Evolutionary conservation across 1,140 invertebrate genomes (phyloP).

Genomic region (Lanistes nyassanus): DNA sequence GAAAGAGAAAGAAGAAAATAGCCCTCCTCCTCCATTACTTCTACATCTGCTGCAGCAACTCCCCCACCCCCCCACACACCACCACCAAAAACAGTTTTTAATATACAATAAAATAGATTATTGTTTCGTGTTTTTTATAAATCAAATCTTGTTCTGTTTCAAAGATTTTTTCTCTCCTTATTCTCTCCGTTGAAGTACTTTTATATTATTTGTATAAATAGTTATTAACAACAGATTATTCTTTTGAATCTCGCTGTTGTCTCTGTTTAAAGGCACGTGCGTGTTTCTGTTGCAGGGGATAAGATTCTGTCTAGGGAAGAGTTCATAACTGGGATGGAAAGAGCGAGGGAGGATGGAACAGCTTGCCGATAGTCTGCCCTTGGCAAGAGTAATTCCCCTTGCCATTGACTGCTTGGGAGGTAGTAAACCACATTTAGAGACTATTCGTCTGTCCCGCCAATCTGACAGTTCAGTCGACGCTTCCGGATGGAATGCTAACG

Average conservation of each 20-base stretch:
- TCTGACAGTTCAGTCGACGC: background rate
- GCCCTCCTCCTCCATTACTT: too few relatives aligned
- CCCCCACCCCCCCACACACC: too few relatives aligned
- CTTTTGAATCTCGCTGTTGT: background rate
- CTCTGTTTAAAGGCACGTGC: background rate
- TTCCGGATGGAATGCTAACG: background rate
- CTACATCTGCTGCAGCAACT: background rate
- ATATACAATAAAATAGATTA: too few relatives aligned
- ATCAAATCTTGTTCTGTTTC: too few relatives aligned
- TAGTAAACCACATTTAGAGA: background rate
- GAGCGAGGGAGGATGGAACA: background rate
- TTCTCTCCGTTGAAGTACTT: background rate
- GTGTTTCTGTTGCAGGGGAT: background rate
- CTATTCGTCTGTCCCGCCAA: too few relatives aligned
- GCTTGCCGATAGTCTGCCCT: background rate
- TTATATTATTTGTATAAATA: background rate
- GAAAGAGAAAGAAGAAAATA: too few relatives aligned
- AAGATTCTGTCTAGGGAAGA: constrained; percentile 9
- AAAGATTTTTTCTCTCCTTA: too few relatives aligned
- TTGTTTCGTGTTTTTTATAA: too few relatives aligned
- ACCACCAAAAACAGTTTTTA: too few relatives aligned
- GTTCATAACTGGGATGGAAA: constrained; percentile 7
- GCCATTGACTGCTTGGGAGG: background rate
- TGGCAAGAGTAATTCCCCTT: background rate
- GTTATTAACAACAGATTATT: background rate